Evolutionary conservation across 1,140 invertebrate genomes (phyloP).

Genomic region (Sycophila sp.): DNA sequence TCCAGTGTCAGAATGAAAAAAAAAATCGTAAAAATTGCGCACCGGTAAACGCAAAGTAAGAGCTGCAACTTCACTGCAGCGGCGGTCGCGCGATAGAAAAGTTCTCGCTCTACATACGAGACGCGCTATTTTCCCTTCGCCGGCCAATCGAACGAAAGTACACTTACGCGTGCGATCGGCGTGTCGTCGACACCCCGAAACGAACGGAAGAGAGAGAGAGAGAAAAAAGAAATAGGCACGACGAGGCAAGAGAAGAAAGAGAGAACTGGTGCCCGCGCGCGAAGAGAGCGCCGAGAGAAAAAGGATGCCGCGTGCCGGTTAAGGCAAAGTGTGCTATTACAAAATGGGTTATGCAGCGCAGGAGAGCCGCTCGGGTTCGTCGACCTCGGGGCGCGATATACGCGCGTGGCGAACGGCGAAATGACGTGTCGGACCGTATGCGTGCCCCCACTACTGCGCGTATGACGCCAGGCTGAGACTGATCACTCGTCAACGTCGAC

Average conservation of each 20-base stretch:
- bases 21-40: too few species aligned
- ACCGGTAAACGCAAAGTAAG: not conserved
- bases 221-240: too few species aligned
- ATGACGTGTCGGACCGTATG: constrained; percentile 49
- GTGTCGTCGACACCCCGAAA: not conserved
- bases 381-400: constrained; percentile 52
- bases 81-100: not conserved
- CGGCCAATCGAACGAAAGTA: constrained; percentile 25
- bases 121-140: constrained; percentile 4
- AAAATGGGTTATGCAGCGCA: constrained; percentile 66
- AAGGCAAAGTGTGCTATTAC: constrained; percentile 65
- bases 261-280: constrained; percentile 37
- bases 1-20: too few species aligned
- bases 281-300: too few species aligned
- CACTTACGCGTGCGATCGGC: not conserved
- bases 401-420: constrained; percentile 54
- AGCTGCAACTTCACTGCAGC: too few species aligned
- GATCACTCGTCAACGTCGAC: constrained; percentile 46
- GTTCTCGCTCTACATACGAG: constrained; percentile 31
- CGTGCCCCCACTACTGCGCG: constrained; percentile 49
- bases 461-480: constrained; percentile 54
- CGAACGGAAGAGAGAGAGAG: not conserved
- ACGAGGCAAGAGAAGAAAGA: constrained; percentile 29
- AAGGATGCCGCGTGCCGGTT: constrained; percentile 54
- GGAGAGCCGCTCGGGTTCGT: constrained; percentile 60